Evolutionary conservation across 92 coral and sea anemone genomes (phyloP).

Genomic region (Epizoanthus ramosus): DNA sequence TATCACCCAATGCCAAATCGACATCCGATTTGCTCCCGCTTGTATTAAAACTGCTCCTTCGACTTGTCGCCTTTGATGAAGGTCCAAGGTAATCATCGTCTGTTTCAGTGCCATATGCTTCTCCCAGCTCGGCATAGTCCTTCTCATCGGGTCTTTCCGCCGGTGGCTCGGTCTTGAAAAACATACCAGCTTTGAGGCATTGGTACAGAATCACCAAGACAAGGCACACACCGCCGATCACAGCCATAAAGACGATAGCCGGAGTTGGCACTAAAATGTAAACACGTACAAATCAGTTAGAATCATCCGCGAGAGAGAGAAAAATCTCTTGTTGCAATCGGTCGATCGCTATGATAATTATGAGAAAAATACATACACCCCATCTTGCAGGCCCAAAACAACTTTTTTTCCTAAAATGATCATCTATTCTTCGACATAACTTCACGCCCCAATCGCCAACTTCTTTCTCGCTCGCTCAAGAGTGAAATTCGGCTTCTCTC

Average conservation of each 20-base stretch:
- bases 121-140: conserved; percentile 92
- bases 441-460: conserved; percentile 33
- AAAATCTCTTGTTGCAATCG: not conserved
- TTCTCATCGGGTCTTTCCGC: conserved; percentile 91
- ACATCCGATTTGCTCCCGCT: conserved; percentile 99
- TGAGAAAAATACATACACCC: conserved; percentile 28
- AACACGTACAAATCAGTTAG: conserved; percentile 41
- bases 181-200: conserved; percentile 94
- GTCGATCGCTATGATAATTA: not conserved
- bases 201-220: conserved; percentile 87
- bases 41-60: conserved; percentile 97
- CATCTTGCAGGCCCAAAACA: conserved; percentile 30
- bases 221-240: conserved; percentile 96
- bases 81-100: conserved; percentile 95
- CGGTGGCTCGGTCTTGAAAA: conserved; percentile 98
- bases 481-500: conserved; percentile 44
- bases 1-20: conserved; percentile 91
- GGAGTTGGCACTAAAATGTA: conserved; percentile 95
- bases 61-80: conserved; percentile 96
- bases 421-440: conserved; percentile 39
- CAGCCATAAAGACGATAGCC: conserved; percentile 99
- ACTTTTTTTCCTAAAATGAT: conserved; percentile 21
- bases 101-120: conserved; percentile 94
- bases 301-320: conserved; percentile 23
- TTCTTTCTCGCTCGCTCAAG: conserved; percentile 38